Conservation (phyloP, 2,888 invertebrate species). For the Protula sp. region DNA sequence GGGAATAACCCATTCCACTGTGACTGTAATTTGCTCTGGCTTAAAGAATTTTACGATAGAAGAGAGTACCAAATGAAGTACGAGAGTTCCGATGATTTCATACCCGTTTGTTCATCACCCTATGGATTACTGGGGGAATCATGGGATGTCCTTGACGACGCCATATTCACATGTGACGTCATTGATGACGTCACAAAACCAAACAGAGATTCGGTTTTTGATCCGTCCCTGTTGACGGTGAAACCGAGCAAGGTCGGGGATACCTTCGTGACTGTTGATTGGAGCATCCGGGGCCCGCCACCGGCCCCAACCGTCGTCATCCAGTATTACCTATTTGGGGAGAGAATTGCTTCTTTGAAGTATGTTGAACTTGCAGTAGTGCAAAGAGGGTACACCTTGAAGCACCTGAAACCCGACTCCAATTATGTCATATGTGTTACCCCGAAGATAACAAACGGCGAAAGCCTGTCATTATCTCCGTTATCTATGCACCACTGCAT, state of each 20-base stretch:
- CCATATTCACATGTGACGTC: slow-evolving; percentile 26
- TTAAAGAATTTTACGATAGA: slow-evolving; percentile 23
- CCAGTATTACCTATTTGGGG: slow-evolving; percentile 12
- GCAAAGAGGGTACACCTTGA: slow-evolving; percentile 1
- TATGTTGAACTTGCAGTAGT: slow-evolving; percentile 1
- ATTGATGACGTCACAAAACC: slow-evolving; percentile 26
- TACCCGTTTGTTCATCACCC: slow-evolving; percentile 28
- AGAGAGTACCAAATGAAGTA: slow-evolving; percentile 29
- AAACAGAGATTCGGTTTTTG: neutral
- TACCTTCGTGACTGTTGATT: neutral
- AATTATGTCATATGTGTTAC: slow-evolving; percentile 11
- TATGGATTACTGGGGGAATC: slow-evolving; percentile 5
- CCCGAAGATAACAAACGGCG: neutral
- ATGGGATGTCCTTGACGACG: slow-evolving; percentile 22
- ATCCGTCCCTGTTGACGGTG: neutral
- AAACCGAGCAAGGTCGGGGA: neutral
- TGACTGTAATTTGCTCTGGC: slow-evolving; percentile 20
- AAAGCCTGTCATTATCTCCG: neutral
- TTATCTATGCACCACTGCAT: slow-evolving; percentile 7
- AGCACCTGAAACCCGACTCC: slow-evolving; percentile 2
- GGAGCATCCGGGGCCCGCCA: neutral
- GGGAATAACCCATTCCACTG: slow-evolving; percentile 20
- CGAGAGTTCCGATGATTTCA: slow-evolving; percentile 21
- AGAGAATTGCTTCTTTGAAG: neutral
- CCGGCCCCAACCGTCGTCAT: neutral